Evolutionary conservation across 1,140 invertebrate species (phyloP).

Genomic region (Drosophila jambulina): DNA sequence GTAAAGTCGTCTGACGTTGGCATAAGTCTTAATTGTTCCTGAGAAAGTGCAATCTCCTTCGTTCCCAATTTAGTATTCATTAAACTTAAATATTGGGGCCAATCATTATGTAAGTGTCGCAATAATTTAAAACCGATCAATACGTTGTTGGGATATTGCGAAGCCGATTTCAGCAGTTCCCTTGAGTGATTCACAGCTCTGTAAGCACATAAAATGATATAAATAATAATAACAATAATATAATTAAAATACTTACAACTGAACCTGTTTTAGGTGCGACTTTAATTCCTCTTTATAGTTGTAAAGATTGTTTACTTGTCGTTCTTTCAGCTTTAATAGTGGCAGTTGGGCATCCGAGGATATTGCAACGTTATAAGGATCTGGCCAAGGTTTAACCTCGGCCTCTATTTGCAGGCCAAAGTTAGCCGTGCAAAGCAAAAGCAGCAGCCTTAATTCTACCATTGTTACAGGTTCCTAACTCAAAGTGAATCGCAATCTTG

Average conservation of each 20-base stretch:
- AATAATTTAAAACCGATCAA: constrained; percentile 3
- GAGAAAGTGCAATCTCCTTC: background rate
- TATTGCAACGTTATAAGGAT: constrained; percentile 13
- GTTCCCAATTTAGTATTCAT: constrained; percentile 1
- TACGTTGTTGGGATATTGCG: background rate
- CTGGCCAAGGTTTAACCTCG: background rate
- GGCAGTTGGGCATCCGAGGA: constrained; percentile 15
- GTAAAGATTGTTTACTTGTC: constrained; percentile 19
- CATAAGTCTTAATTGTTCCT: background rate
- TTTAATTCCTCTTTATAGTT: constrained; percentile 15
- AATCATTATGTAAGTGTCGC: constrained; percentile 15
- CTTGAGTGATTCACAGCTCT: constrained; percentile 10
- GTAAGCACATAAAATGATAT: background rate
- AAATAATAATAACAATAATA: background rate
- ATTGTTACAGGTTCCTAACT: background rate
- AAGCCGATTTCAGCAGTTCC: background rate
- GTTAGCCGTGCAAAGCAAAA: background rate
- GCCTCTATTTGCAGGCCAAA: background rate
- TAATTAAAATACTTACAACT: background rate
- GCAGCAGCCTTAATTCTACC: background rate
- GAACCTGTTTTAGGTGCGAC: background rate
- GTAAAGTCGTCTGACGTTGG: constrained; percentile 17
- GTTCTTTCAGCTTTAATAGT: constrained; percentile 5
- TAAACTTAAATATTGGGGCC: constrained; percentile 18
- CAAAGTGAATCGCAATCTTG: background rate